Evolutionary conservation across 2,888 invertebrate genomes (phyloP), one percentile per base, ranked within the genome.

Genomic region (Mythimna vitellina): DNA sequence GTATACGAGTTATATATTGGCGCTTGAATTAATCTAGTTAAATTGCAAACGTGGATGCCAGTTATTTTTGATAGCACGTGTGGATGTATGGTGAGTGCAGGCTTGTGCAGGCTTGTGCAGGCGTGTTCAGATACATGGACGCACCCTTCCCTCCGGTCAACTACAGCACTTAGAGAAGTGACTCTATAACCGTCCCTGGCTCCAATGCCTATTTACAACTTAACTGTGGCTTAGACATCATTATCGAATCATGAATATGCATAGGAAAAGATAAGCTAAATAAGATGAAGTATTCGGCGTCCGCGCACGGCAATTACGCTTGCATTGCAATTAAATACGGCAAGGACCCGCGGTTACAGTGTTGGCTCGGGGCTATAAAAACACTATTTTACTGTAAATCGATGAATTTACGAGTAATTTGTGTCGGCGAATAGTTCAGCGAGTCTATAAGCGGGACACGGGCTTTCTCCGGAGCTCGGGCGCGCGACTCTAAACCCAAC

Each of bases 401-500:
- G 82, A 90, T 90, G 89, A 92, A 92, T 92, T 92, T 92, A 93
- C 90, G 89, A 91, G 90, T 92, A 90, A 92, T 93, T 91, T 91
- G 88, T 90, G 90, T 90, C 89, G 77, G 88, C 82, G 88, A 90
- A 91, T 90, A 91, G 91, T 86, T 90, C 83, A 87, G 85, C 86
- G 85, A 88, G 90, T 89, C 88, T 92, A 88, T 92, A 93, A 93
- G 90, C 91, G 92, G 92, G 90, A 91, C 93, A 90, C 87, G 82
- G 91, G 93, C 94, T 95, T 94, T 95, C 95, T 94, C 94, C 92
- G 87, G 87, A 89, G 91, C 91, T 91, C 88, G 87, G 85, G 84
- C 86, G 87, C 85, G 89, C 86, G 88, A 83, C 89, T 90, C 90
- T 90, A 88, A 90, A 92, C 89, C 89, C 90, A 93, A 92, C 93